Evolutionary conservation across 2,113 vertebrate genomes (phyloP).

Genomic region (Menidia beryllina): DNA sequence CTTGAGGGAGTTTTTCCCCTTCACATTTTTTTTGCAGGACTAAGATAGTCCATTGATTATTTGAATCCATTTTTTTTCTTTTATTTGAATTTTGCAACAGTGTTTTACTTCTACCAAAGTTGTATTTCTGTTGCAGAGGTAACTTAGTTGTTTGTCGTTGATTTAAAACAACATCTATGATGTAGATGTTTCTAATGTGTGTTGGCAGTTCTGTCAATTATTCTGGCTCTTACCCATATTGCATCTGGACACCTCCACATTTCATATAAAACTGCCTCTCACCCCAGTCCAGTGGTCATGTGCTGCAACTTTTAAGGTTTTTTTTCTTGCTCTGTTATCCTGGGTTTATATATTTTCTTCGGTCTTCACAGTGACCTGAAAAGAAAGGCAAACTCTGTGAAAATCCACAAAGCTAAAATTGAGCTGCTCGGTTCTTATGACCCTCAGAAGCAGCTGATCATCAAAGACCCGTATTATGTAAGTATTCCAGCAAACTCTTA

Average conservation of each 20-base stretch:
- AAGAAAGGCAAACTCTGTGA: slow-evolving; percentile 85
- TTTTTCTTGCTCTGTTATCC: neutral
- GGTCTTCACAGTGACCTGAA: slow-evolving; percentile 88
- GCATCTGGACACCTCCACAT: neutral
- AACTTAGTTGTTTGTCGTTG: neutral
- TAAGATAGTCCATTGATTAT: slow-evolving; percentile 30
- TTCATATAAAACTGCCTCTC: neutral
- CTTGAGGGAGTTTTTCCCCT: slow-evolving; percentile 58
- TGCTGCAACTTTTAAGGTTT: neutral
- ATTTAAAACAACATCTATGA: slow-evolving; percentile 4
- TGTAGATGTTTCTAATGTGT: neutral
- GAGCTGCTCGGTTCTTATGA: slow-evolving; percentile 90
- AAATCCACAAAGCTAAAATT: slow-evolving; percentile 85
- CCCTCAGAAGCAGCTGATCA: slow-evolving; percentile 89
- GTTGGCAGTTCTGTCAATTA: neutral
- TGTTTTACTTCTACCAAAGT: neutral
- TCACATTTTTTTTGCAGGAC: slow-evolving; percentile 49
- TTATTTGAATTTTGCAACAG: neutral
- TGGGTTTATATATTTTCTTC: slow-evolving; percentile 45
- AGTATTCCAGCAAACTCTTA: slow-evolving; percentile 60
- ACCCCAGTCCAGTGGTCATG: neutral
- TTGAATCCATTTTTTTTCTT: slow-evolving; percentile 6
- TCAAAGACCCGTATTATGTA: slow-evolving; percentile 92
- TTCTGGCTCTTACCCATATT: neutral
- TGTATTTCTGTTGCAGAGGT: neutral